Base-by-base conservation (phyloP, 2,888 invertebrate species). In the Zaprionus obscuricornis region DNA sequence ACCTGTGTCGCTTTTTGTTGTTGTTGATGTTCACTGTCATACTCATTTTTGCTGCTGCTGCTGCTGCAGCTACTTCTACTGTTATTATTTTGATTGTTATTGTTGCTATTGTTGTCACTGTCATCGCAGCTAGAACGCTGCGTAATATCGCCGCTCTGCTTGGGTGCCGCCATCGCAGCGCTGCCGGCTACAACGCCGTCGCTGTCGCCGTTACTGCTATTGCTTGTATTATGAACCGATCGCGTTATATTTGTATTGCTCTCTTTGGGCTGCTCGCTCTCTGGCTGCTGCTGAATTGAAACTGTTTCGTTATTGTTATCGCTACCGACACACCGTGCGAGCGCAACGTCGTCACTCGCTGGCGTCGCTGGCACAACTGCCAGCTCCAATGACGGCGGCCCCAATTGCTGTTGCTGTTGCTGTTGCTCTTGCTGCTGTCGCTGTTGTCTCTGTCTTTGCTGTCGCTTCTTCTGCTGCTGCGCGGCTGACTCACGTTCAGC, bases 311-410 rank as follows among this genome's bases (percentile, higher is more conserved):
- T 57, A 6, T 45, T 14, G 34, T 49, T 69, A 50, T 46, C 47
- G 63, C 59, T 60, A 8, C 26, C 59, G 51, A 52, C 36, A 36
- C 62, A 56, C 58, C 46, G 55, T 56, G 59, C 59, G 71, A 57
- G 46, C 59, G 54, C 59, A 57, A 71, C 78, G 78, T 78, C 75
- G 69, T 78, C 67, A 69, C 77, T 77, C 68, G 65, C 46, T 64
- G 74, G 45, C 67, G 57, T 60, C 65, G 65, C 63, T 65, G 56
- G 66, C 59, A 75, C 65, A 73, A 77, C 66, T 75, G 79, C 14
- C 66, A 46, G 66, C 22, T 22, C 22, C 22, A 22, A 33, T 52
- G 24, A 29, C 59, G 51, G 11, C 65, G 49, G 64, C 64, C 40
- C 65, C 70, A 51, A 55, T 40, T 24, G 51, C 18, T 56, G 50